Evolutionary conservation across 2,888 invertebrate species (phyloP), one percentile per base, ranked within the genome.

Genomic region (Syritta pipiens): DNA sequence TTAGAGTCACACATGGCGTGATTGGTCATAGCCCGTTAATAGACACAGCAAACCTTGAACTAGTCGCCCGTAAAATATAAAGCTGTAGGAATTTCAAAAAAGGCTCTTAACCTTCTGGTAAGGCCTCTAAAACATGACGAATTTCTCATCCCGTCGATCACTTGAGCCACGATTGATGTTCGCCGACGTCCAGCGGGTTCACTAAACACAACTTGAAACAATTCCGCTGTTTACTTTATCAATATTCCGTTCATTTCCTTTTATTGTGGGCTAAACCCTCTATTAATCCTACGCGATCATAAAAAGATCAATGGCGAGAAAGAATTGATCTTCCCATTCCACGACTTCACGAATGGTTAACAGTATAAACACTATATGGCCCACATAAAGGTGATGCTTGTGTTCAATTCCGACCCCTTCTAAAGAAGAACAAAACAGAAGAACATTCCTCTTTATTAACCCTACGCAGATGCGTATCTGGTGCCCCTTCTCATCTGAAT

Each of bases 261-360:
- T 42, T 42, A 32, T 49, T 49, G 30, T 42, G 26, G 59, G 62
- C 30, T 68, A 40, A 48, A 69, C 63, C 51, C 22, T 32, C 14
- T 35, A 46, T 60, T 48, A 46, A 59, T 42, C 49, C 28, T 10
- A 63, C 55, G 37, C 55, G 28, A 59, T 48, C 44, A 46, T 77
- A 68, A 48, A 55, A 60, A 71, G 55, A 71, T 77, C 65, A 77
- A 72, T 77, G 30, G 20, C 60, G 32, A 51, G 59, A n/a, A n/a
- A 65, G 53, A 72, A 72, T 65, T 42, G 44, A 65, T 65, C 44
- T 20, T 30, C 14, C 6, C 12, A 26, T n/a, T n/a, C n/a, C n/a
- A n/a, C n/a, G 24, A 44, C 44, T 17, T 49, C 20, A 12, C 9
- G 22, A 10, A 10, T 12, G 14, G 10, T 24, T 2, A 2, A 2